phyloP scores from a whole-genome alignment of 2,113 vertebrate species.

The Tautogolabrus adspersus region DNA sequence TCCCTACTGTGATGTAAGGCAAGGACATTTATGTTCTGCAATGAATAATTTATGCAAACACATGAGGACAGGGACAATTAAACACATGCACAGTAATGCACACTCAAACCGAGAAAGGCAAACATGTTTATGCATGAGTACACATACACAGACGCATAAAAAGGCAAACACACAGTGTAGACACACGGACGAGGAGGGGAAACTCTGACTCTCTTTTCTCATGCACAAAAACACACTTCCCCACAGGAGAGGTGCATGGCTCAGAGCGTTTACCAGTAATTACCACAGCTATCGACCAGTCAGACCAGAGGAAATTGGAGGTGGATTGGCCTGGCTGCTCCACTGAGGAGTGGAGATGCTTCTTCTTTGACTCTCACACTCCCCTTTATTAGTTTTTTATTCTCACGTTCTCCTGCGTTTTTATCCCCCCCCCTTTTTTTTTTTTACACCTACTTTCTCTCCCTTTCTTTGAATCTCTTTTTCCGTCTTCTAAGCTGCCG shows the following conservation, averaged over 20 bases:
- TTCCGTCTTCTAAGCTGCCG: slow-evolving; percentile 19
- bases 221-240: slow-evolving; percentile 57
- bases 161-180: slow-evolving; percentile 27
- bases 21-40: not conserved
- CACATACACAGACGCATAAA: not conserved
- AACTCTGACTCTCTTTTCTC: slow-evolving; percentile 26
- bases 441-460: slow-evolving; percentile 40
- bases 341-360: slow-evolving; percentile 55
- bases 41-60: slow-evolving; percentile 24
- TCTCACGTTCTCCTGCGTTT: slow-evolving; percentile 12
- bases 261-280: slow-evolving; percentile 78
- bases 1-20: not conserved
- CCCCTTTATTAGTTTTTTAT: slow-evolving; percentile 23
- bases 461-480: slow-evolving; percentile 42
- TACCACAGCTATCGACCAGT: slow-evolving; percentile 78
- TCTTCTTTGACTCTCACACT: slow-evolving; percentile 48
- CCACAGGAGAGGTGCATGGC: slow-evolving; percentile 55
- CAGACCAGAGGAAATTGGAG: slow-evolving; percentile 80
- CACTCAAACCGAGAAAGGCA: slow-evolving; percentile 23
- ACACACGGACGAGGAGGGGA: slow-evolving; percentile 22
- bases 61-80: not conserved
- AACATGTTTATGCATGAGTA: slow-evolving; percentile 25
- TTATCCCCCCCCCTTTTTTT: slow-evolving; percentile 9
- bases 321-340: slow-evolving; percentile 76
- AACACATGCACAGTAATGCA: slow-evolving; percentile 1